phyloP scores from a whole-genome alignment of 2,113 vertebrate species.

The Haplochromis burtoni region DNA sequence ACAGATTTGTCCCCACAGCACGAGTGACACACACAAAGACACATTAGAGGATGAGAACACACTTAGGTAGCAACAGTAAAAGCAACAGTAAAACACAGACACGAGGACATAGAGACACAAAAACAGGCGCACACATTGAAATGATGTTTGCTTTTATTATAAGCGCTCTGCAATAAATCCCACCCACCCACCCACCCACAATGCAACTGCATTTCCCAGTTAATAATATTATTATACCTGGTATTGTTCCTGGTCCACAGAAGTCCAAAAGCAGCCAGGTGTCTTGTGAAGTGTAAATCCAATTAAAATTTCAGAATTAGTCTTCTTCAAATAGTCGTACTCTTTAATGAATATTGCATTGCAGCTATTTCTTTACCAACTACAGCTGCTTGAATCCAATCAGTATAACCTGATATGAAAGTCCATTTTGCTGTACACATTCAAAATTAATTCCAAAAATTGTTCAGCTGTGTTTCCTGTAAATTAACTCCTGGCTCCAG shows the following conservation, averaged over 20 bases:
- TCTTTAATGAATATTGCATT: background rate
- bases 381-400: background rate
- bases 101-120: background rate
- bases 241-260: rapidly evolving
- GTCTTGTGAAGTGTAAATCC: background rate
- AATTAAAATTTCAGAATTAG: background rate
- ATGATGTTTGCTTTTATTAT: background rate
- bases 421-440: background rate
- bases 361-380: background rate
- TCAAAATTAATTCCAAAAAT: background rate
- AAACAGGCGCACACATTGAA: background rate
- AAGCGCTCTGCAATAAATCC: background rate
- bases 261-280: background rate
- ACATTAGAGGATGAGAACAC: background rate
- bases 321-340: background rate
- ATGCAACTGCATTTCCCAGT: background rate
- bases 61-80: background rate
- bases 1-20: background rate
- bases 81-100: background rate
- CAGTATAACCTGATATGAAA: background rate
- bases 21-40: background rate
- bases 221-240: background rate
- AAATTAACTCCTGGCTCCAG: background rate
- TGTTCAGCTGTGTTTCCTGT: background rate
- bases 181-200: background rate